phyloP scores from a whole-genome alignment of 2,113 vertebrate species.

The Misgurnus mizolepis region DNA sequence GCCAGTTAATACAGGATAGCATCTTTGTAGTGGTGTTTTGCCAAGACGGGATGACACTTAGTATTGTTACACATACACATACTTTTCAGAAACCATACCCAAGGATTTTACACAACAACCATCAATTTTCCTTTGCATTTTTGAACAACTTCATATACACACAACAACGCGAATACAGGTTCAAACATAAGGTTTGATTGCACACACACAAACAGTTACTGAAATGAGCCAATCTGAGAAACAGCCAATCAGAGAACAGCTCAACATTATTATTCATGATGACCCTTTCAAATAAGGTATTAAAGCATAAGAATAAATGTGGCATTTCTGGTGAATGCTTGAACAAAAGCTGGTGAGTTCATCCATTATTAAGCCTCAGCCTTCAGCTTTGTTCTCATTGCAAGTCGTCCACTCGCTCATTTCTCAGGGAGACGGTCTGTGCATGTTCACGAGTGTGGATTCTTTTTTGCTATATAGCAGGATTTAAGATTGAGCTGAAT shows the following conservation, averaged over 20 bases:
- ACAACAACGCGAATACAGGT: too few relatives aligned
- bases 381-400: constrained; percentile 16
- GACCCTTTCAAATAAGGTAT: background rate
- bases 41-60: background rate
- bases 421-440: background rate
- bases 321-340: background rate
- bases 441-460: constrained; percentile 14
- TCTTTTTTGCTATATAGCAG: constrained; percentile 41
- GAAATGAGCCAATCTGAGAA: too few relatives aligned
- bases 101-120: too few relatives aligned
- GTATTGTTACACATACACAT: background rate
- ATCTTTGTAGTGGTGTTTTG: constrained; percentile 27
- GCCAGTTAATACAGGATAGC: constrained; percentile 56
- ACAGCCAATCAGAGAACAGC: too few relatives aligned
- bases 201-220: too few relatives aligned
- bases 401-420: background rate
- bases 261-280: too few relatives aligned
- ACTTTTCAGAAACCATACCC: background rate
- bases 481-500: constrained; percentile 58
- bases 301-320: constrained; percentile 32
- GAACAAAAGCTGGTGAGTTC: constrained; percentile 12
- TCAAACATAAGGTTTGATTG: too few relatives aligned
- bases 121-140: too few relatives aligned
- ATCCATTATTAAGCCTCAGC: constrained; percentile 36
- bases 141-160: too few relatives aligned